Base-by-base conservation (phyloP, 2,113 vertebrate species). In the Sceloporus tristichus region DNA sequence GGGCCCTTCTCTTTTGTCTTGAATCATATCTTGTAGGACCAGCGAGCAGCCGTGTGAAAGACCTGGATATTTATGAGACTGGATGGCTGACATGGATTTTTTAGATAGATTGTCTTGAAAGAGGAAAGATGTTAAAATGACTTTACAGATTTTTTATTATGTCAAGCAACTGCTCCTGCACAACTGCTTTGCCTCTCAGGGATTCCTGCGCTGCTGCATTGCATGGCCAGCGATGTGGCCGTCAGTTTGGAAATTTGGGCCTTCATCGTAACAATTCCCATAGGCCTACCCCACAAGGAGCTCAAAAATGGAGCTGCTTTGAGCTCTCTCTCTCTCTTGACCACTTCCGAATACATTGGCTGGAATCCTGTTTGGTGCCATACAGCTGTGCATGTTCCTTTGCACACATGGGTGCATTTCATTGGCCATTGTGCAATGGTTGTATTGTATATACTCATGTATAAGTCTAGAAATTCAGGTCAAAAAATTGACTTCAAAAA, bases 41-140 rank as follows among this genome's bases (percentile, higher is more conserved):
- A 65, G 13, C n/a, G 40, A 14, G 21, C 23, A 68, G 34, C 48
- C 9, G 74, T 21, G 25, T n/a, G 56, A 34, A 85, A 78, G 40
- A 68, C 59, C 54, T 42, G 78, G 85, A 59, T 80, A 73, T 87
- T 87, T 87, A 87, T 80, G 70, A 27, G 78, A 80, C 38, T 59
- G 54, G 78, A 56, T 38, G 54, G 53, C 59, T 59, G 19, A 25
- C 48, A 71, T 87, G 34, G 48, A 73, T 73, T 81, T 80, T 34
- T 73, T 87, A 59, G 54, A 29, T 73, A 34, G 48, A 59, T 73
- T 73, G 34, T 29, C 53, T 73, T 81, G 66, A 59, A 56, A 56
- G 78, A 42, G 82, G n/a, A 48, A 38, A 79, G 48, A 71, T 71
- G 53, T 71, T 80, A 16, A 79, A 75, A 79, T 10, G 13, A 79